A percentile compares a stretch with the other conserved stretches of the same genome.
Conservation (phyloP, 2,113 vertebrate species). For the Boulengeromyrus knoepffleri region DNA sequence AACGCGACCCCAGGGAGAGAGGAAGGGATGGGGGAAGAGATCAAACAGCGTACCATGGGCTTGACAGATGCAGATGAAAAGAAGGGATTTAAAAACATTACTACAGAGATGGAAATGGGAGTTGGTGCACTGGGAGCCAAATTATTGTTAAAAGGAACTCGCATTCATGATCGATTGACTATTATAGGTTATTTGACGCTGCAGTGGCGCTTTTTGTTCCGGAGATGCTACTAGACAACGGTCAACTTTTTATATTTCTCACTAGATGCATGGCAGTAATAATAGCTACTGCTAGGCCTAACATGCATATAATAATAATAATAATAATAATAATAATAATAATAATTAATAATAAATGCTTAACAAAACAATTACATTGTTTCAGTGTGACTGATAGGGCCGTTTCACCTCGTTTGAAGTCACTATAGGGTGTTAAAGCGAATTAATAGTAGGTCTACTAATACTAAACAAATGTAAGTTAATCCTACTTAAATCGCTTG, state of each 20-base stretch:
- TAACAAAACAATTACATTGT: neutral
- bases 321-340: neutral
- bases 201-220: constrained; percentile 53
- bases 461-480: neutral
- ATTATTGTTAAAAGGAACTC: constrained; percentile 65
- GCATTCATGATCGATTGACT: constrained; percentile 58
- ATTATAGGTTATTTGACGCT: constrained; percentile 60
- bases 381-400: neutral
- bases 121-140: constrained; percentile 50
- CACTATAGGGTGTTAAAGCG: neutral
- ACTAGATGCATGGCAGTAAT: neutral
- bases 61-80: constrained; percentile 62
- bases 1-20: constrained; percentile 58
- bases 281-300: neutral
- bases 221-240: constrained; percentile 38
- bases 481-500: neutral
- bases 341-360: neutral
- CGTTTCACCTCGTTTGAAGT: neutral
- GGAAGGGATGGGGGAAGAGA: constrained; percentile 53
- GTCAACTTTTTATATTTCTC: neutral
- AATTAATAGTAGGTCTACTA: neutral
- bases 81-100: constrained; percentile 59
- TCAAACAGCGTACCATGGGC: constrained; percentile 61
- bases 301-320: neutral
- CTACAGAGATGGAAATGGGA: constrained; percentile 54